Evolutionary conservation across 1,140 invertebrate species (phyloP), one percentile per base, ranked within the genome.

Genomic region (Elymnias hypermnestra): DNA sequence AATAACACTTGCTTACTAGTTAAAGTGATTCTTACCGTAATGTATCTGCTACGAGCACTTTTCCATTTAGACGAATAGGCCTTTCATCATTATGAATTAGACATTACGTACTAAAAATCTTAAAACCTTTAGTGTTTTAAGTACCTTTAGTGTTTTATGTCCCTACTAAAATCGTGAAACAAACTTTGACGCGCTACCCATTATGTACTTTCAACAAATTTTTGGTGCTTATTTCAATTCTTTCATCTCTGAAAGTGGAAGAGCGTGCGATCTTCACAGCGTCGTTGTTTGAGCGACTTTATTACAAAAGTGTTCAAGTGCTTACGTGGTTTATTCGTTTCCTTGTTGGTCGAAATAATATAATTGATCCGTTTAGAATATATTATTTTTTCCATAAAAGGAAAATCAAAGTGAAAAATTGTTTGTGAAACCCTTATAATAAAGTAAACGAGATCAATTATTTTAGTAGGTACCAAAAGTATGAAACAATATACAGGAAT

Each of bases 211-310:
- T 33, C 13, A 15, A 15, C 7, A 17, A 33, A 33, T 15, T 33
- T 33, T 33, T 33, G 29, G 29, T 33, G 29, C 29, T 33, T 33
- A 33, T 33, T 33, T 33, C 8, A 15, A 33, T 33, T 33, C 29
- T 33, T 33, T 33, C 29, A 33, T 33, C 29, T 33, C 29, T 14
- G 29, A 33, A 15, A 14, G 29, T 33, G 13, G 3, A 33, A 33
- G 29, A 33, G 29, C 7, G 29, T 8, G 29, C 6, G 6, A 33
- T 15, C 29, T 33, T 33, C 29, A 15, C 4, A 15, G 12, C 29
- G 29, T 15, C 5, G 12, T 7, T 33, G 13, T 33, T 33, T 33
- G 29, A 33, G 7, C 8, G 13, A 7, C 8, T 15, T 12, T 7
- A n/a, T n/a, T n/a, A n/a, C n/a, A n/a, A n/a, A n/a, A n/a, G 10